These are phyloP conservation scores for Astyanax mexicanus DNA, from an alignment of 2,797 vertebrate genomes.

Conservation along the genomic window DNA sequence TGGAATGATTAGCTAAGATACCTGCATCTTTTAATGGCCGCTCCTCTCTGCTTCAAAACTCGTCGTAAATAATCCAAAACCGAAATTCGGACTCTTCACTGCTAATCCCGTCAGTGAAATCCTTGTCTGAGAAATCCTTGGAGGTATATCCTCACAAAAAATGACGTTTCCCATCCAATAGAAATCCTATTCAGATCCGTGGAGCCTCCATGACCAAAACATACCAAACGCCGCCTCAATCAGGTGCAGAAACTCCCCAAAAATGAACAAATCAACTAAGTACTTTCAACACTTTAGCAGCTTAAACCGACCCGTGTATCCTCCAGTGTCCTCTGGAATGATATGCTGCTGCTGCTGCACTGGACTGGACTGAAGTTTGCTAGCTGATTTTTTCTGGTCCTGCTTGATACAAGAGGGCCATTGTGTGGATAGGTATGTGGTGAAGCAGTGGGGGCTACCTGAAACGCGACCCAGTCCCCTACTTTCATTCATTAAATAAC, in stretches of 20 bases:
- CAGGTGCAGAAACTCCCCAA: not conserved
- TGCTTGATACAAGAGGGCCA: conserved; percentile 57
- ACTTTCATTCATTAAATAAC: conserved; percentile 38
- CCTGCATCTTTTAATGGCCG: conserved; percentile 10
- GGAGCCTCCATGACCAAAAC: not conserved
- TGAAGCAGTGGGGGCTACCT: conserved; percentile 41
- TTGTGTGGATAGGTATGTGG: conserved; percentile 59
- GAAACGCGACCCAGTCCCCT: conserved; percentile 32
- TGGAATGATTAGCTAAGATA: conserved; percentile 13
- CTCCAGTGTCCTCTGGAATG: conserved; percentile 32
- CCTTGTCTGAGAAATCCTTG: conserved; percentile 1
- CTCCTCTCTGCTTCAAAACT: conserved; percentile 2
- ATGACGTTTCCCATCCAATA: not conserved
- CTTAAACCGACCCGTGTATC: conserved; percentile 1
- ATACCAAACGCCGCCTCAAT: not conserved
- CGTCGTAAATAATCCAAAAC: conserved; percentile 14
- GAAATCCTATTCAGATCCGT: not conserved
- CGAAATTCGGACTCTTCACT: not conserved
- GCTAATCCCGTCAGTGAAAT: not conserved
- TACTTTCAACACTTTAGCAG: not conserved
- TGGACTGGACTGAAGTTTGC: conserved; percentile 32
- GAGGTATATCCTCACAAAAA: not conserved
- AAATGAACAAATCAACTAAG: not conserved
- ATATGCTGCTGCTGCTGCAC: conserved; percentile 15
- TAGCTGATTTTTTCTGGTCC: too few relatives aligned